A percentile compares a stretch with the other conserved stretches of the same genome.
These are phyloP conservation scores for Patiria pectinifera DNA, from an alignment of 53 echinoderm and acorn worm genomes.

Conservation along the genomic window DNA sequence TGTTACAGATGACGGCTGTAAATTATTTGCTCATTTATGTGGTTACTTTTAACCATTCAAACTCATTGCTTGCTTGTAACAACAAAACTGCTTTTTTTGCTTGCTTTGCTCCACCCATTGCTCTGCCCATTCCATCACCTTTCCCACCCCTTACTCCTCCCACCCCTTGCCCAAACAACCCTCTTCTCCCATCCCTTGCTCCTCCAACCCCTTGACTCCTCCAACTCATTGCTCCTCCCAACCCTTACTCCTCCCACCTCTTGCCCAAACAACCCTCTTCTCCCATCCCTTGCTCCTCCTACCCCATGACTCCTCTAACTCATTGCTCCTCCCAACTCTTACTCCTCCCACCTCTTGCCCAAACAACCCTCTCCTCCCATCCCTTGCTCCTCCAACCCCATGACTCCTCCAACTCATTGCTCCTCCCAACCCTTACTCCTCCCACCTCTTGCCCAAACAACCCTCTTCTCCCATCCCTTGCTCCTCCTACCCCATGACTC, in stretches of 20 bases:
- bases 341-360: not conserved
- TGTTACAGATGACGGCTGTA: not conserved
- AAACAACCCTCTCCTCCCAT: not conserved
- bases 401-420: too few species aligned
- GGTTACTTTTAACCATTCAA: not conserved
- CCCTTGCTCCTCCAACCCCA: too few species aligned
- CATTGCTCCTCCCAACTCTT: too few species aligned
- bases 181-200: too few species aligned
- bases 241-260: too few species aligned
- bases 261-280: not conserved
- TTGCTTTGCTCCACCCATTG: slow-evolving; percentile 26
- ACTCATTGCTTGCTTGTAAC: not conserved
- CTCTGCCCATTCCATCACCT: too few species aligned
- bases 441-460: too few species aligned
- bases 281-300: not conserved
- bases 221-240: too few species aligned
- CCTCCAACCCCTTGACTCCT: too few species aligned
- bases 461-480: not conserved
- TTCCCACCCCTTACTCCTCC: too few species aligned
- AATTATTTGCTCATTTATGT: not conserved
- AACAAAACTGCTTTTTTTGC: slow-evolving; percentile 29
- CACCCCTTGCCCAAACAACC: not conserved
- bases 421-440: not conserved
- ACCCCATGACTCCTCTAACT: not conserved
- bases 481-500: not conserved